Evolutionary conservation across 2,797 vertebrate species (phyloP).

Genomic region (Picus viridis): DNA sequence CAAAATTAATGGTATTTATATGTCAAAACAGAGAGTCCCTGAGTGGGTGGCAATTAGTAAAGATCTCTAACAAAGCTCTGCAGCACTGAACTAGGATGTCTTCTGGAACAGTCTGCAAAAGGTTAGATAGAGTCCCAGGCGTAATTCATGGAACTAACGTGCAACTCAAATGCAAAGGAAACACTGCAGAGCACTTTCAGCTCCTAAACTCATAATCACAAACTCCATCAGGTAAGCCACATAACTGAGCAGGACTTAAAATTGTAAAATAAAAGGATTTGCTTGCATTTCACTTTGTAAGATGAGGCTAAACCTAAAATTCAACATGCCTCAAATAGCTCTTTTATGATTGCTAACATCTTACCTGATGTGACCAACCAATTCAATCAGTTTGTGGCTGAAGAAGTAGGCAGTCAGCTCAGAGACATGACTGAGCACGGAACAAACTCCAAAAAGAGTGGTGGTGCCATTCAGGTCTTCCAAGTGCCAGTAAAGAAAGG

Average conservation of each 20-base stretch:
- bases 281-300: neutral
- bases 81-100: neutral
- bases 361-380: constrained; percentile 97
- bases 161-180: neutral
- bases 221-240: neutral
- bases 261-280: neutral
- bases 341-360: neutral
- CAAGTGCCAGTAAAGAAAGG: constrained; percentile 97
- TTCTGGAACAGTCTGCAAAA: neutral
- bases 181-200: neutral
- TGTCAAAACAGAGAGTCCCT: neutral
- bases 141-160: neutral
- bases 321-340: neutral
- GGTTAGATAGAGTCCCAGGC: rapidly evolving
- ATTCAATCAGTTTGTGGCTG: constrained; percentile 96
- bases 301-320: neutral
- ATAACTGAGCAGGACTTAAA: neutral
- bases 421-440: constrained; percentile 91
- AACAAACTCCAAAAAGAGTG: constrained; percentile 96
- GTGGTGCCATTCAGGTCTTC: constrained; percentile 94
- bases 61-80: neutral
- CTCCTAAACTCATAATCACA: neutral
- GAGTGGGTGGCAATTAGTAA: neutral
- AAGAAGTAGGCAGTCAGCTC: constrained; percentile 96
- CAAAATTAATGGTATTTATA: neutral